phyloP scores from a whole-genome alignment of 2,888 invertebrate species.

The Pogonocherus hispidulus region DNA sequence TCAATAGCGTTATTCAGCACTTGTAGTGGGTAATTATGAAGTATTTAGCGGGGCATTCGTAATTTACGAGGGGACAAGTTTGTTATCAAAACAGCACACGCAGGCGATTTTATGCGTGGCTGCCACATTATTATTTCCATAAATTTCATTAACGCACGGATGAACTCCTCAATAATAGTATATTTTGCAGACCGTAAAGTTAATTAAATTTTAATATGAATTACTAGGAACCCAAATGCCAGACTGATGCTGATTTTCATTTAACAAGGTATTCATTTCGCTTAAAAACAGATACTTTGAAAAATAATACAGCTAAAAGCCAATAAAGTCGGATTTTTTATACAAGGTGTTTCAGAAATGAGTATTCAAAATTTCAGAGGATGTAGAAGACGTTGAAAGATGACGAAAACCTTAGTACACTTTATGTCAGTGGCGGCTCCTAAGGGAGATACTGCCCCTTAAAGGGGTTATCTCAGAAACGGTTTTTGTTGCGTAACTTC shows the following conservation, averaged over 20 bases:
- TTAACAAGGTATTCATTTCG: too few species aligned
- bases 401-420: too few species aligned
- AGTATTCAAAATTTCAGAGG: too few species aligned
- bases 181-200: constrained; percentile 14
- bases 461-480: too few species aligned
- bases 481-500: too few species aligned
- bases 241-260: not conserved
- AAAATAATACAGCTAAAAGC: too few species aligned
- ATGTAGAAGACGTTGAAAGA: too few species aligned
- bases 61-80: constrained; percentile 44
- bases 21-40: constrained; percentile 9
- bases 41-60: constrained; percentile 46
- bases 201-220: constrained; percentile 23
- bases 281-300: too few species aligned
- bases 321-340: too few species aligned
- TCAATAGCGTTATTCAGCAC: not conserved
- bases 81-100: constrained; percentile 54
- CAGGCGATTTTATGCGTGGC: constrained; percentile 47
- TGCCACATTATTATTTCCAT: constrained; percentile 30
- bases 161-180: constrained; percentile 22
- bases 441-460: too few species aligned
- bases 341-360: too few species aligned
- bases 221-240: not conserved
- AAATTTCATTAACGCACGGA: constrained; percentile 34
- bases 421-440: too few species aligned